Conservation (phyloP, 1,140 invertebrate species). For the Penaeus japonicus region DNA sequence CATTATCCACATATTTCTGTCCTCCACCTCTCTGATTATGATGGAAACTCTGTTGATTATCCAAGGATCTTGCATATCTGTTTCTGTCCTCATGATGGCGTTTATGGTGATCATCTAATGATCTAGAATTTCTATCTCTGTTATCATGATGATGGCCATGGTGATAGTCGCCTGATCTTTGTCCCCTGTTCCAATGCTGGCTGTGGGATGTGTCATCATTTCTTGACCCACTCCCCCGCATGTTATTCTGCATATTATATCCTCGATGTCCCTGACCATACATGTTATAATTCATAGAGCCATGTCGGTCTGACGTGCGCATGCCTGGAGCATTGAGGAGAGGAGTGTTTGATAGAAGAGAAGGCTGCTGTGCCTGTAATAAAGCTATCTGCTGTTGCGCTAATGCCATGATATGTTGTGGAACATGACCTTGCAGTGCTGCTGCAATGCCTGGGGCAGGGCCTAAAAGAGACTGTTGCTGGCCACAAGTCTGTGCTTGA, state of each 20-base stretch:
- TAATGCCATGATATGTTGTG: conserved; percentile 23
- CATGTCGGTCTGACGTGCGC: conserved; percentile 20
- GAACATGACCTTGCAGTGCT: not conserved
- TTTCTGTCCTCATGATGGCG: no score
- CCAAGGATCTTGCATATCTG: not conserved
- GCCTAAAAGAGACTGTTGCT: conserved; percentile 14
- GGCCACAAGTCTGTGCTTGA: not conserved
- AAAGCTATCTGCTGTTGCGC: conserved; percentile 36
- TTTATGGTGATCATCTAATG: no score
- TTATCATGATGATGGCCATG: no score
- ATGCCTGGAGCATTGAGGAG: conserved; percentile 15
- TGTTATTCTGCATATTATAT: no score
- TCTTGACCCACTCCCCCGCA: no score
- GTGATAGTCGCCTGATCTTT: no score
- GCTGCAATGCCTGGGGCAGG: not conserved
- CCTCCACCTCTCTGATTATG: not conserved
- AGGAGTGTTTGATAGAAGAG: conserved; percentile 18
- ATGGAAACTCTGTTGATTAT: not conserved
- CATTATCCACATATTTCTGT: not conserved
- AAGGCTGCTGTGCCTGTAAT: conserved; percentile 1
- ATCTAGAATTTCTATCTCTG: no score
- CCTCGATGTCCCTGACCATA: not conserved
- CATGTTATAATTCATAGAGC: conserved; percentile 15
- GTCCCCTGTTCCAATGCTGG: no score
- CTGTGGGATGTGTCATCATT: no score